These are phyloP conservation scores for Mythimna impura DNA, from an alignment of 2,888 invertebrate species.

Conservation along the genomic window DNA sequence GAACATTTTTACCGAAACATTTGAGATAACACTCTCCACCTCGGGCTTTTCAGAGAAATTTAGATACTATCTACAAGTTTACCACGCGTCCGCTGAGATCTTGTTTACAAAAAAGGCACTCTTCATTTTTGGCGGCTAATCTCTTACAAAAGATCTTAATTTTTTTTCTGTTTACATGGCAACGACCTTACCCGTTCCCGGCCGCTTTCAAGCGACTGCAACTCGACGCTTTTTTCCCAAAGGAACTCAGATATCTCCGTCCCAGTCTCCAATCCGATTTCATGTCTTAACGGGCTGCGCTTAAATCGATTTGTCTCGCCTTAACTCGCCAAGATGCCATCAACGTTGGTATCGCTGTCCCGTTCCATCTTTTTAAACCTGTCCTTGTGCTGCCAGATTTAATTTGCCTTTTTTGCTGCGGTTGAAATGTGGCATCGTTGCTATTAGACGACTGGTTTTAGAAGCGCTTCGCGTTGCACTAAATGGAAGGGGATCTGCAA, in stretches of 20 bases:
- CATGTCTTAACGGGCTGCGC: conserved; percentile 76
- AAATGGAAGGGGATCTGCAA: conserved; percentile 60
- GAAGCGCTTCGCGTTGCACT: conserved; percentile 66
- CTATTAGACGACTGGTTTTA: conserved; percentile 67
- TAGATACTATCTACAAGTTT: conserved; percentile 59
- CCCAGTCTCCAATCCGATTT: conserved; percentile 79
- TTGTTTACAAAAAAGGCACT: conserved; percentile 67
- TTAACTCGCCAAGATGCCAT: conserved; percentile 77
- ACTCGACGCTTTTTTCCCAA: conserved; percentile 73
- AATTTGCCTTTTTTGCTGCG: conserved; percentile 79
- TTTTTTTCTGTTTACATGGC: conserved; percentile 82
- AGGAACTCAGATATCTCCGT: conserved; percentile 71
- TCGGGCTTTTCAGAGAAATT: conserved; percentile 51
- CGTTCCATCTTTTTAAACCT: conserved; percentile 78
- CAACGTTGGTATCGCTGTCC: conserved; percentile 73
- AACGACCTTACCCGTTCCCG: conserved; percentile 82
- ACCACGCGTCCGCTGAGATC: conserved; percentile 49
- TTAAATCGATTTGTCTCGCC: conserved; percentile 86
- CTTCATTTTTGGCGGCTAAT: conserved; percentile 72
- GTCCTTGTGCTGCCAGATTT: conserved; percentile 79
- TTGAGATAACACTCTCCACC: conserved; percentile 44
- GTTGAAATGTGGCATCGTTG: conserved; percentile 69
- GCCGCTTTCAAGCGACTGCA: conserved; percentile 63
- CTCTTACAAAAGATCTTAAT: conserved; percentile 79
- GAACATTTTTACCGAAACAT: conserved; percentile 25